Conservation (phyloP, 2,797 vertebrate genomes). For the Neosilurus hyrtlii region DNA sequence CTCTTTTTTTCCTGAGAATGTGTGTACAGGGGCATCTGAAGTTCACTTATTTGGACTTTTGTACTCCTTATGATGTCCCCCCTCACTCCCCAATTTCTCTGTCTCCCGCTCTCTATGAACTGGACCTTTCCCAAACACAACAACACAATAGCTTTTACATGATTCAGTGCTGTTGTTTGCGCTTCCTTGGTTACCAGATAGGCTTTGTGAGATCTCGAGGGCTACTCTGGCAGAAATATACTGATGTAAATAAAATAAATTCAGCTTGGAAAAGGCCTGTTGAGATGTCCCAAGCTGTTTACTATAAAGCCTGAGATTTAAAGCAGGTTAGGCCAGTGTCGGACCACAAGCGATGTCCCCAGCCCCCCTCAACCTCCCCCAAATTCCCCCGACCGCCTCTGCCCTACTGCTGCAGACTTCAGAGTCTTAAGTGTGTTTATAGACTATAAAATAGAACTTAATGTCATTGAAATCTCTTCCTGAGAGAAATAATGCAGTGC, state of each 20-base stretch:
- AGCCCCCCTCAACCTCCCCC: neutral
- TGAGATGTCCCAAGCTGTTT: slow-evolving; percentile 74
- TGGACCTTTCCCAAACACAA: slow-evolving; percentile 72
- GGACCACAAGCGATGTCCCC: slow-evolving; percentile 56
- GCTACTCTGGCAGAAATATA: slow-evolving; percentile 67
- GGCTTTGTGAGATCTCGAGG: slow-evolving; percentile 64
- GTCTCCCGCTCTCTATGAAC: slow-evolving; percentile 25
- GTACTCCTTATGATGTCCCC: neutral
- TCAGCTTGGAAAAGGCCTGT: slow-evolving; percentile 65
- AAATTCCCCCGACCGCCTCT: neutral
- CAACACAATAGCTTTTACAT: slow-evolving; percentile 75
- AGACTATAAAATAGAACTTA: slow-evolving; percentile 59
- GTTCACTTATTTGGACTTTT: slow-evolving; percentile 38
- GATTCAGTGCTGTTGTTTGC: slow-evolving; percentile 77
- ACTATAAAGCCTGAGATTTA: slow-evolving; percentile 76
- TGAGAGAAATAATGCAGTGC: slow-evolving; percentile 57
- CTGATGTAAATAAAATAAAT: slow-evolving; percentile 71
- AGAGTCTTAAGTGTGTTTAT: slow-evolving; percentile 59
- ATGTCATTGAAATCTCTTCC: slow-evolving; percentile 57
- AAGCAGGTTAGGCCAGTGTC: slow-evolving; percentile 70
- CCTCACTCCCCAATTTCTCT: slow-evolving; percentile 6
- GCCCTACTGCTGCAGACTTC: slow-evolving; percentile 38
- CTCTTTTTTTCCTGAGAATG: slow-evolving; percentile 4
- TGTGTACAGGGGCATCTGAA: slow-evolving; percentile 40
- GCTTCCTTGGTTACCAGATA: slow-evolving; percentile 66